These are phyloP conservation scores for Andrena chrysosceles DNA, from an alignment of 2,888 invertebrate genomes.

Conservation along the genomic window DNA sequence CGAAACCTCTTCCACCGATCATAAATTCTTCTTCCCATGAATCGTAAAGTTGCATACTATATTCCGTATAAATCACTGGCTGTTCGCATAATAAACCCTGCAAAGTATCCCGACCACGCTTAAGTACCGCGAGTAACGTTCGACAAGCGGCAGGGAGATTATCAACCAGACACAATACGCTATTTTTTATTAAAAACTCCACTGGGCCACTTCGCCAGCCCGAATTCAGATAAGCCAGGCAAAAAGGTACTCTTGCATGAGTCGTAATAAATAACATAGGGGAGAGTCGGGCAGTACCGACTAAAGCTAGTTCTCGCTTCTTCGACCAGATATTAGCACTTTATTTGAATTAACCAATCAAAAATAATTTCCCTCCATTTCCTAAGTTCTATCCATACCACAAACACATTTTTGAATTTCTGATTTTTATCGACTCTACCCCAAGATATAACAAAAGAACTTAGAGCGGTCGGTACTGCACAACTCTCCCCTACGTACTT, in stretches of 20 bases:
- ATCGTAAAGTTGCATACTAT: constrained; percentile 31
- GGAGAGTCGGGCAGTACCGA: too few species aligned
- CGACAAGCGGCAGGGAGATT: neutral
- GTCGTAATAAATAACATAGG: too few species aligned
- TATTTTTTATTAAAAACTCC: constrained; percentile 28
- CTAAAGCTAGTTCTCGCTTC: too few species aligned
- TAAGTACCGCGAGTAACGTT: constrained; percentile 2
- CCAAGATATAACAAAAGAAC: too few species aligned
- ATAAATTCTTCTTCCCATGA: constrained; percentile 37
- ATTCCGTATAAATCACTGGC: constrained; percentile 28
- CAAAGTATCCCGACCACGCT: neutral
- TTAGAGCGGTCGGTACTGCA: too few species aligned
- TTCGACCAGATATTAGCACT: too few species aligned
- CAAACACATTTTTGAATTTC: too few species aligned
- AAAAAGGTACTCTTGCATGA: constrained; percentile 17
- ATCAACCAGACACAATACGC: constrained; percentile 5
- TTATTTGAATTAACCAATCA: too few species aligned
- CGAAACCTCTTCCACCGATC: constrained; percentile 30
- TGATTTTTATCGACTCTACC: too few species aligned
- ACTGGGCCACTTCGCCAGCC: constrained; percentile 34
- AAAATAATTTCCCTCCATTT: too few species aligned
- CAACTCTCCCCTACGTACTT: too few species aligned
- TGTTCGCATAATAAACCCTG: constrained; percentile 20
- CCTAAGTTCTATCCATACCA: too few species aligned
- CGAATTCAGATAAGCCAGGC: constrained; percentile 21